Base-by-base conservation (phyloP, 1,140 invertebrate genomes). In the Dreissena rostriformis region DNA sequence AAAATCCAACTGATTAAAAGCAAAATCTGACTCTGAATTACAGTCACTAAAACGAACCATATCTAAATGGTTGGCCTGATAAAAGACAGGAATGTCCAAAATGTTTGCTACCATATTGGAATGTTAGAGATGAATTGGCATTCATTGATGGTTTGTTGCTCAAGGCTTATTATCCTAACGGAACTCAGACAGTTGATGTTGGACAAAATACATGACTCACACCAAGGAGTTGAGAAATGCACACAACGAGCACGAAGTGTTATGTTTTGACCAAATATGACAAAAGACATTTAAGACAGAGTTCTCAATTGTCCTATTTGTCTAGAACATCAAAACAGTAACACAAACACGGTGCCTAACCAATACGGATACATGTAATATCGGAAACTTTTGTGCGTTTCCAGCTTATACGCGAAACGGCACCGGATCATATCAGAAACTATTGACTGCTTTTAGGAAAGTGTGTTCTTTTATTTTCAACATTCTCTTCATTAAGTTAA, bases 31-130 rank as follows among this genome's bases (percentile, higher is more conserved):
- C 29, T 2, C 26, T 65, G n/a, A 77, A 7, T 39, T 39, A n/a
- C 61, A 51, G 49, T 29, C 22, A 2, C 57, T 63, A 11, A 57
- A 65, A 39, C 24, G 39, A 17, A 51, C 6, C 14, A 66, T 29
- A n/a, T 66, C 17, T 66, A 26, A 1, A 29, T n/a, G 74, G 61
- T 39, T 77, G 61, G 73, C 73, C 73, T 24, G 26, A 76, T 8
- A 29, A 61, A 7, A 4, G 73, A 8, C 8, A 10, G 6, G 19
- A 77, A 19, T 77, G 74, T 76, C 74, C 74, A 7, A 6, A 77
- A 66, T 57, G n/a, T 19, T 11, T 75, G 8, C 11, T 61, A 28
- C 39, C 49, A 11, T 75, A 52, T 61, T 57, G 52, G 73, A 75
- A 75, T 28, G 28, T 57, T 61, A 4, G 73, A 14, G 73, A 75